phyloP scores from a whole-genome alignment of 2,113 vertebrate genomes.

The Megaceryle torquata region DNA sequence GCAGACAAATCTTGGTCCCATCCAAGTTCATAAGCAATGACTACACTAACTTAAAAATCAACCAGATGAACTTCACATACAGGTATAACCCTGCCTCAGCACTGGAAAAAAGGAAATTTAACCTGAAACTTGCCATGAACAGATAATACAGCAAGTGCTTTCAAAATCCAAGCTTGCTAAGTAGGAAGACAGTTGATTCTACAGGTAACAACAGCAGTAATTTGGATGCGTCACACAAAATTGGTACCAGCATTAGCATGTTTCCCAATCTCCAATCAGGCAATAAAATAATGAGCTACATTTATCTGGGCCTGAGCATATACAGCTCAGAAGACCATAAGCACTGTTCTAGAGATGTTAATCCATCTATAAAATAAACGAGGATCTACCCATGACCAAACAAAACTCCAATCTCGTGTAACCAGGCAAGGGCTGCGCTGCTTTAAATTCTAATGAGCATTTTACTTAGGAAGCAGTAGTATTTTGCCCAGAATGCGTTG shows the following conservation, averaged over 20 bases:
- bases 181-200: background rate
- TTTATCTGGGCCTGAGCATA: background rate
- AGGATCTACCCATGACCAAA: background rate
- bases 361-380: background rate
- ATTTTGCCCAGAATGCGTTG: background rate
- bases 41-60: background rate
- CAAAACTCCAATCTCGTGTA: background rate
- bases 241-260: background rate
- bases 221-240: background rate
- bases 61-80: background rate
- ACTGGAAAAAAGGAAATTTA: accelerated
- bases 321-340: background rate
- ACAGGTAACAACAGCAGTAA: background rate
- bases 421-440: background rate
- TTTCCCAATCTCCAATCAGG: background rate
- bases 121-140: background rate
- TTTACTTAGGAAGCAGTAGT: background rate
- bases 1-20: background rate
- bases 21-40: background rate
- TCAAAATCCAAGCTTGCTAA: background rate
- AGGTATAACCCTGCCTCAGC: background rate
- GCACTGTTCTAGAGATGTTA: background rate
- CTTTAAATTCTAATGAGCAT: background rate
- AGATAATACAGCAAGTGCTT: background rate
- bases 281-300: background rate